A percentile compares a stretch with the other conserved stretches of the same genome.
Evolutionary conservation across 2,113 vertebrate genomes (phyloP).

Genomic region (Hippocampus mohnikei): DNA sequence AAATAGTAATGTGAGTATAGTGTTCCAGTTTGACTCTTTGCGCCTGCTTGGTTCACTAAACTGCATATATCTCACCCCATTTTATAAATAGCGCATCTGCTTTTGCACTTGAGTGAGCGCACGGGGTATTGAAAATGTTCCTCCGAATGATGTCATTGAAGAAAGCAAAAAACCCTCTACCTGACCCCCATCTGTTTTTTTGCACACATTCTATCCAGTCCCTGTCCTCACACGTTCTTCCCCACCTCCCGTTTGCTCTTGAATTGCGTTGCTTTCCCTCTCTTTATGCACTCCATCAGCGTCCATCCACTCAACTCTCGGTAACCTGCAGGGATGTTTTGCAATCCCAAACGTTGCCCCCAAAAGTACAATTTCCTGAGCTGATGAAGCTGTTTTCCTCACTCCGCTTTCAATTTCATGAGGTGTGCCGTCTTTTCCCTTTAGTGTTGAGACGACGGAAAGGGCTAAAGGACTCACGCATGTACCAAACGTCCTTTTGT

Average conservation of each 20-base stretch:
- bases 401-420: conserved; percentile 5
- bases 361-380: conserved; percentile 30
- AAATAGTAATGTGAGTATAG: too few species aligned
- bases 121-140: conserved; percentile 32
- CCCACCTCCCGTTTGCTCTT: conserved; percentile 17
- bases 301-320: conserved; percentile 18
- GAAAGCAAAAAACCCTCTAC: conserved; percentile 30
- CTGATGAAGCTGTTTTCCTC: conserved; percentile 3
- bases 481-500: background rate
- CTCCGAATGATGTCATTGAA: conserved; percentile 49
- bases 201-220: conserved; percentile 12
- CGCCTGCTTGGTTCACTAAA: background rate
- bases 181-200: conserved; percentile 36
- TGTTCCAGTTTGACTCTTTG: background rate
- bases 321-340: conserved; percentile 19
- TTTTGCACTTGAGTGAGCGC: conserved; percentile 32
- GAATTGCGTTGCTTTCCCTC: background rate
- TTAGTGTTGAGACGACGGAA: background rate
- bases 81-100: conserved; percentile 42
- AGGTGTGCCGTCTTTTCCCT: background rate
- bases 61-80: conserved; percentile 18
- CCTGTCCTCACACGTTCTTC: conserved; percentile 1
- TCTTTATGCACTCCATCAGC: conserved; percentile 14
- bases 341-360: conserved; percentile 15
- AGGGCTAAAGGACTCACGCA: background rate